Percentiles rank a stretch among this genome's conserved stretches.
These are phyloP conservation scores for Euzophera pinguis DNA, from an alignment of 2,888 invertebrate species.

Conservation along the genomic window DNA sequence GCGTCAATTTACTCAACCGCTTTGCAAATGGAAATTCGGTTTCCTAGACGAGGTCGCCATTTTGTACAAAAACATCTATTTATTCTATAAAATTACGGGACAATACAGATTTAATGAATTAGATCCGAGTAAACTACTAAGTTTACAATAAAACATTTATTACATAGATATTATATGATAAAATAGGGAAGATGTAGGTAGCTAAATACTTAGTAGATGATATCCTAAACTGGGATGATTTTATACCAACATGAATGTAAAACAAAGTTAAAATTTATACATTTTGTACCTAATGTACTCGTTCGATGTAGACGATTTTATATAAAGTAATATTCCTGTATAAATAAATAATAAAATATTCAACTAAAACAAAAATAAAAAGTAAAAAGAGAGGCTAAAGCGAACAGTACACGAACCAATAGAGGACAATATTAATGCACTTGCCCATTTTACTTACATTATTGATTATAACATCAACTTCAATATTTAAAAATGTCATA, in stretches of 20 bases:
- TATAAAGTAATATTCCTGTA: slow-evolving; percentile 41
- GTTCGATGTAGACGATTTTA: slow-evolving; percentile 53
- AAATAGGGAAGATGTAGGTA: slow-evolving; percentile 60
- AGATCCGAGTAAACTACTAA: slow-evolving; percentile 70
- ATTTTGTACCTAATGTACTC: slow-evolving; percentile 48
- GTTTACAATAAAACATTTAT: slow-evolving; percentile 76
- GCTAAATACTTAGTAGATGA: slow-evolving; percentile 63
- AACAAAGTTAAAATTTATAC: slow-evolving; percentile 42
- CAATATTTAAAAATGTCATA: slow-evolving; percentile 74
- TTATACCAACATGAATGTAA: slow-evolving; percentile 36
- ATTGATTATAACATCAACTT: slow-evolving; percentile 79
- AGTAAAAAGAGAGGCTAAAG: slow-evolving; percentile 72
- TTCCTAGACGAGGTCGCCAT: slow-evolving; percentile 76
- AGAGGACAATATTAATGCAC: slow-evolving; percentile 77
- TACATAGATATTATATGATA: slow-evolving; percentile 69
- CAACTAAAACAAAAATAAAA: slow-evolving; percentile 75
- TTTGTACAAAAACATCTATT: slow-evolving; percentile 74
- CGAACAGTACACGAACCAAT: slow-evolving; percentile 73
- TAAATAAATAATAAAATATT: slow-evolving; percentile 80
- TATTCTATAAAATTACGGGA: slow-evolving; percentile 66
- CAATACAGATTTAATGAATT: slow-evolving; percentile 71
- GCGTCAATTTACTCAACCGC: slow-evolving; percentile 34
- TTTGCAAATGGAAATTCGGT: slow-evolving; percentile 72
- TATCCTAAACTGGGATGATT: slow-evolving; percentile 63
- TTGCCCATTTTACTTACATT: slow-evolving; percentile 77